phyloP scores from a whole-genome alignment of 2,797 vertebrate species.

The Falco concolor region DNA sequence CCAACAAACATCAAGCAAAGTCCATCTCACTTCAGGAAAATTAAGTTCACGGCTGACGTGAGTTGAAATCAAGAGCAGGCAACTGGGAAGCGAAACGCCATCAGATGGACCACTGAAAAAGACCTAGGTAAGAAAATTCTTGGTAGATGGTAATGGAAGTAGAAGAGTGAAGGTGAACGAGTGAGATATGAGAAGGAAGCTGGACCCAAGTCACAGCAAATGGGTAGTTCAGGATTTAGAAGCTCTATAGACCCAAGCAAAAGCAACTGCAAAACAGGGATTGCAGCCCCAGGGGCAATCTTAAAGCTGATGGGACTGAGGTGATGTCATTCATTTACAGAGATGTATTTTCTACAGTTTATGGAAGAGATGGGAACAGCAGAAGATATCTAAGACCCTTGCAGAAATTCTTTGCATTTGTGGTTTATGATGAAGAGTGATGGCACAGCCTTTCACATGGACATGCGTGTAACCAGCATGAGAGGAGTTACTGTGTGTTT shows the following conservation, averaged over 20 bases:
- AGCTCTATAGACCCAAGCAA: not conserved
- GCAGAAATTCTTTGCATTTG: not conserved
- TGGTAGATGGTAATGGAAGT: not conserved
- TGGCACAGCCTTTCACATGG: not conserved
- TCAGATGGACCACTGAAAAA: not conserved
- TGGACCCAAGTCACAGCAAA: not conserved
- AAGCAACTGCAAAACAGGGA: not conserved
- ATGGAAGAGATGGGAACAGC: not conserved
- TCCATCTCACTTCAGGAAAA: not conserved
- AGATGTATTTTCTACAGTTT: not conserved
- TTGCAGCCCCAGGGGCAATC: not conserved
- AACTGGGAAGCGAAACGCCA: not conserved
- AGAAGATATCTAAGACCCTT: not conserved
- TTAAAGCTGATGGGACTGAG: not conserved
- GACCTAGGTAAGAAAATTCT: not conserved
- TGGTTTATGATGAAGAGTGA: not conserved
- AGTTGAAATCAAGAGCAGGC: not conserved
- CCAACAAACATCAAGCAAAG: not conserved
- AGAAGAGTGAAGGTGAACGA: not conserved
- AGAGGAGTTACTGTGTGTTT: not conserved
- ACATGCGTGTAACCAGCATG: not conserved
- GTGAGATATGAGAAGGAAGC: not conserved
- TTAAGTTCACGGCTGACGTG: not conserved
- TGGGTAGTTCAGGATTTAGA: not conserved
- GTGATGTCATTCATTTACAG: not conserved